Percentiles rank a stretch among this genome's conserved stretches.
phyloP scores from a whole-genome alignment of 2,113 vertebrate species.

The Genyomyrus donnyi region DNA sequence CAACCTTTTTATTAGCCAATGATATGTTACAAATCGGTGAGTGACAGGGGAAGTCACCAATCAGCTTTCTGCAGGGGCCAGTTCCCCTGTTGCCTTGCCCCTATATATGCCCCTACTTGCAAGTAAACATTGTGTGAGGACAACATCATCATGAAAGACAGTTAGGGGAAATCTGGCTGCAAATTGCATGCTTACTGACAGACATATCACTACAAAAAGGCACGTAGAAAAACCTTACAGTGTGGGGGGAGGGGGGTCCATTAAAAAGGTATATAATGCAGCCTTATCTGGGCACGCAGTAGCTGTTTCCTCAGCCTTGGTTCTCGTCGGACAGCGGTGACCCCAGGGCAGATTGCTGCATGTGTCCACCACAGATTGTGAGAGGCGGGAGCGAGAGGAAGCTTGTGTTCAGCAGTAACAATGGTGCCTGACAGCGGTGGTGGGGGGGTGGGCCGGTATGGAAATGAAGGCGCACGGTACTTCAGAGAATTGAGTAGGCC shows the following conservation, averaged over 20 bases:
- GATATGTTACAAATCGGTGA: neutral
- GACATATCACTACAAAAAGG: neutral
- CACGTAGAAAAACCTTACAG: neutral
- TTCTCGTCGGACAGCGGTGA: neutral
- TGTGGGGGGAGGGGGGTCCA: no score
- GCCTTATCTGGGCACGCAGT: neutral
- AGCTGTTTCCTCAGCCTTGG: neutral
- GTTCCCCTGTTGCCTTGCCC: neutral
- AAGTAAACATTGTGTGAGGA: neutral
- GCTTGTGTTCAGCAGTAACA: neutral
- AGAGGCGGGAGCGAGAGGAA: neutral
- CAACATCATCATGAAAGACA: neutral
- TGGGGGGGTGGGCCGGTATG: neutral
- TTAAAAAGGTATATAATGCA: conserved; percentile 3
- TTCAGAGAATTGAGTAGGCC: neutral
- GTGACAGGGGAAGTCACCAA: neutral
- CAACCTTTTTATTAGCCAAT: neutral
- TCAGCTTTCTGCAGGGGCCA: neutral
- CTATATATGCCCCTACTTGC: neutral
- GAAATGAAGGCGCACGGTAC: neutral
- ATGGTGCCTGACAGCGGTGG: neutral
- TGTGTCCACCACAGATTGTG: neutral
- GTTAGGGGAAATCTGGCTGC: neutral
- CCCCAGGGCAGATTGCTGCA: neutral
- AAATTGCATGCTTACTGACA: neutral